These are phyloP conservation scores for Prunella fulvescens DNA, from an alignment of 2,113 vertebrate genomes.

Conservation along the genomic window DNA sequence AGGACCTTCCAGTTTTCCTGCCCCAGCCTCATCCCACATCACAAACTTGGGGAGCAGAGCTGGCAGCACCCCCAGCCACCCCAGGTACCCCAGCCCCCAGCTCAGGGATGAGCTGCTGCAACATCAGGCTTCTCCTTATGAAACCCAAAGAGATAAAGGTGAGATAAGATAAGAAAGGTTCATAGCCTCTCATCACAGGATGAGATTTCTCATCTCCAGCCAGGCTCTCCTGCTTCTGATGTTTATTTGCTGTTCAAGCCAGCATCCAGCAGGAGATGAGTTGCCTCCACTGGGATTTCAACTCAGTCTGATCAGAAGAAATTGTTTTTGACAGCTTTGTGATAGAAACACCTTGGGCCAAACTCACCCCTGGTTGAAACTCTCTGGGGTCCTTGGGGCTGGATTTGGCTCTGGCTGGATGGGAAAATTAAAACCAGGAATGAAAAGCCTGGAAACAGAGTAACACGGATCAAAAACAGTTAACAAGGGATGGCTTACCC, in stretches of 20 bases:
- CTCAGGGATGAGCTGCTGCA: not conserved
- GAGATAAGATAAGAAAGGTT: not conserved
- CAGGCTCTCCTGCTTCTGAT: not conserved
- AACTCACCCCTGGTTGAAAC: not conserved
- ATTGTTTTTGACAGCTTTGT: slow-evolving; percentile 15
- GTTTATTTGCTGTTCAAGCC: not conserved
- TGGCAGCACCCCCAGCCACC: not conserved
- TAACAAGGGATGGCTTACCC: not conserved
- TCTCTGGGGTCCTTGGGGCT: not conserved
- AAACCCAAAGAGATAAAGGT: not conserved
- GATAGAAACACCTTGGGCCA: not conserved
- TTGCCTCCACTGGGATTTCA: not conserved
- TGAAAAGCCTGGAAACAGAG: not conserved
- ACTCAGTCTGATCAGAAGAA: not conserved
- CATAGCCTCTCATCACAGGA: not conserved
- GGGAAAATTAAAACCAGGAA: not conserved
- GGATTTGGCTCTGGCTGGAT: not conserved
- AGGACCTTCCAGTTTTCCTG: not conserved
- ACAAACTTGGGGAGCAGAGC: not conserved
- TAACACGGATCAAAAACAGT: not conserved
- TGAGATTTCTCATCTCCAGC: not conserved
- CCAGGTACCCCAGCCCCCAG: not conserved
- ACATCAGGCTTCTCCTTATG: not conserved
- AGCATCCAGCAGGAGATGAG: not conserved
- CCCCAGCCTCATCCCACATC: not conserved